phyloP scores from a whole-genome alignment of 2,797 vertebrate genomes.

The Holocentrus rufus region DNA sequence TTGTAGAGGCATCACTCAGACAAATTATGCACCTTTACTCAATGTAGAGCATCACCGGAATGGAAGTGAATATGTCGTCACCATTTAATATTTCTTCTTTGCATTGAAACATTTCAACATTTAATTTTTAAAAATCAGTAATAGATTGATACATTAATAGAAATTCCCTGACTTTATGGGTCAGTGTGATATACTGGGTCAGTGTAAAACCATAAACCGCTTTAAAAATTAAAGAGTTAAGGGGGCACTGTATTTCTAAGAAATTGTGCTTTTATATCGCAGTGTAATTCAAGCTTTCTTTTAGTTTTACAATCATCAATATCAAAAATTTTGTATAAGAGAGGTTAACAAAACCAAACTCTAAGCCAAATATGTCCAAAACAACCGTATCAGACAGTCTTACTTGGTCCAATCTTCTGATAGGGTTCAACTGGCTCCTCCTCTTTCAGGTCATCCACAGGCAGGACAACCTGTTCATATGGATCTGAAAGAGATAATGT shows the following conservation, averaged over 20 bases:
- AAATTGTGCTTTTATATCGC: slow-evolving; percentile 6
- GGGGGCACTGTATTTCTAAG: not conserved
- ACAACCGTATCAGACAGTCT: slow-evolving; percentile 67
- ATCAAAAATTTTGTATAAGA: not conserved
- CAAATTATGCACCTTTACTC: slow-evolving; percentile 10
- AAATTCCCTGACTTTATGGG: too few relatives aligned
- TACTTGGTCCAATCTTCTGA: slow-evolving; percentile 99
- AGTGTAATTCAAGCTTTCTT: not conserved
- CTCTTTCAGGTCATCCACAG: slow-evolving; percentile 94
- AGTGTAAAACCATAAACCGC: not conserved
- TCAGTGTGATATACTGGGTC: slow-evolving; percentile 8
- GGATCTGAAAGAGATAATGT: slow-evolving; percentile 84
- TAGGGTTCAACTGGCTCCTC: slow-evolving; percentile 92
- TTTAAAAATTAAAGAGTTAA: not conserved
- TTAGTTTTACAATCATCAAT: not conserved
- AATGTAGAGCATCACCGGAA: too few relatives aligned
- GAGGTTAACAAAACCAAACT: not conserved
- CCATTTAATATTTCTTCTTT: too few relatives aligned
- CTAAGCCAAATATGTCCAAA: slow-evolving; percentile 14
- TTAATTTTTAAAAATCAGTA: too few relatives aligned
- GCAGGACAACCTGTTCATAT: slow-evolving; percentile 93
- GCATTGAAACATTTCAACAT: too few relatives aligned
- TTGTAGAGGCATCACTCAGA: not conserved
- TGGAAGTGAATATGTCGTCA: too few relatives aligned
- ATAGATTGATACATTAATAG: too few relatives aligned